Base-by-base conservation (phyloP, 2,113 vertebrate species). In the Archilochus colubris region DNA sequence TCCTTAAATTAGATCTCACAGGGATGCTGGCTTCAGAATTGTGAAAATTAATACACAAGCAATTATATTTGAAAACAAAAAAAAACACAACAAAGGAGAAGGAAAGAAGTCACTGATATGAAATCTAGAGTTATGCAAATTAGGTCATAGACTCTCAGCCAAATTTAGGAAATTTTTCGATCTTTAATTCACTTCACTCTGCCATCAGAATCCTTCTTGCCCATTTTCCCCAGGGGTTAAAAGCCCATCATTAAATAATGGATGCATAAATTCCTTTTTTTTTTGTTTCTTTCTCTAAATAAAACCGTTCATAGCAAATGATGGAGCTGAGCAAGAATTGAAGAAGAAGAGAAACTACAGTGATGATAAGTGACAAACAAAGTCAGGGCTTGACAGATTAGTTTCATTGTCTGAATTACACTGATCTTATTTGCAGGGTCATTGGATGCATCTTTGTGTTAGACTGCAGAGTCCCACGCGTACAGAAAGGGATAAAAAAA, bases 11-110 rank as follows among this genome's bases (percentile, higher is more conserved):
- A 94, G 85, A 91, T 94, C 85, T 88, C 73, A 70, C 27, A 72
- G 79, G 57, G 68, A 83, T 90, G 85, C 85, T 91, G 93, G 64
- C 88, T 91, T 82, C 91, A 89, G 33, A 95, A 93, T 82, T 81
- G 91, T 93, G 88, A 97, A 91, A 95, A 96, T 75, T 62, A 95
- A 92, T 95, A 94, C 36, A 86, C 44, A 66, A 81, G 50, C 62
- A 82, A 96, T 91, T 86, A 88, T 79, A 94, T 96, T 94, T 90
- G 46, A 72, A 93, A 95, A 83, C 15, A 89, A 84, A 67, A 78
- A 54, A 46, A 70, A 9, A 22, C 0, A 22, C 44, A 68, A 40
- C 57, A 78, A 33, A 28, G n/a, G 64, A 86, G 61, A 69, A 93
- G 54, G 54, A 92, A 95, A 81, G 30, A 84, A 75, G 73, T 62